Percentiles rank a stretch among this genome's conserved stretches.
Conservation (phyloP, 2,888 invertebrate species). For the Saturnia pavonia region DNA sequence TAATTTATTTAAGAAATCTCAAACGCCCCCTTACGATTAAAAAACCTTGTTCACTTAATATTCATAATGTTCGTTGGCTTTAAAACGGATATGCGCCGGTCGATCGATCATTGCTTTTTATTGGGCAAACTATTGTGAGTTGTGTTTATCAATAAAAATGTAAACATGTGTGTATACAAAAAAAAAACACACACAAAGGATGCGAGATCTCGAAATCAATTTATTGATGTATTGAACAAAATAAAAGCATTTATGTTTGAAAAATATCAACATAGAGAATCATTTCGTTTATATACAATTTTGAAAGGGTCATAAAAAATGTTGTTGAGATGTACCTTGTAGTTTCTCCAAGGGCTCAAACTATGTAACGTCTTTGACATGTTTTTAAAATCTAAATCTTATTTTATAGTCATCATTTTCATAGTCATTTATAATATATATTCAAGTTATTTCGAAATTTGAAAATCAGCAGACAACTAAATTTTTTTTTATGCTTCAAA, state of each 20-base stretch:
- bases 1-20: constrained; percentile 71
- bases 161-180: constrained; percentile 47
- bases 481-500: too few relatives aligned
- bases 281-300: constrained; percentile 27
- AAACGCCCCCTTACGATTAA: constrained; percentile 66
- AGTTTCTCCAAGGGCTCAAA: background rate
- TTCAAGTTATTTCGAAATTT: too few relatives aligned
- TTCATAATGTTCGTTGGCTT: constrained; percentile 37
- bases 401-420: background rate
- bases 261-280: constrained; percentile 17
- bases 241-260: constrained; percentile 20
- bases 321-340: background rate
- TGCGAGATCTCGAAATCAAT: constrained; percentile 35
- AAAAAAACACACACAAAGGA: constrained; percentile 32
- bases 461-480: too few relatives aligned
- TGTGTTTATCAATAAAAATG: constrained; percentile 54
- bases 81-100: constrained; percentile 61
- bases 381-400: too few relatives aligned
- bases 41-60: constrained; percentile 57
- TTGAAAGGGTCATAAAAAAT: constrained; percentile 20
- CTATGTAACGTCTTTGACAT: background rate
- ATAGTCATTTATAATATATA: too few relatives aligned
- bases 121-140: constrained; percentile 56
- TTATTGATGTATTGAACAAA: constrained; percentile 30
- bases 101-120: constrained; percentile 69